Percentiles rank a stretch among this genome's conserved stretches.
These are phyloP conservation scores for Aelia acuminata DNA, from an alignment of 2,888 invertebrate genomes.

Conservation along the genomic window DNA sequence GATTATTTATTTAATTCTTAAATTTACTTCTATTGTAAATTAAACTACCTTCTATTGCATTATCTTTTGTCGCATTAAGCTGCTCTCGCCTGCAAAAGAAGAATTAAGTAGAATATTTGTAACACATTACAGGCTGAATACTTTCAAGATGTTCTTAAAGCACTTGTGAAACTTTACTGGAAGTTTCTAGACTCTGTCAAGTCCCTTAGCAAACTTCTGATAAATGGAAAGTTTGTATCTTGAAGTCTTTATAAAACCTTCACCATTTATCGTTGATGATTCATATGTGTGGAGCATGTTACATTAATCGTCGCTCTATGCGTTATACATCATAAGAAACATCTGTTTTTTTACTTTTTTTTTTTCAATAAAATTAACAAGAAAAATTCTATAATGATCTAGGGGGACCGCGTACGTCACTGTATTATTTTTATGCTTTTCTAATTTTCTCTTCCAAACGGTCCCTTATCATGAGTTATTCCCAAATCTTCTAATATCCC, in stretches of 20 bases:
- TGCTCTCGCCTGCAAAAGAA: neutral
- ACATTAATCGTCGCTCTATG: too few relatives aligned
- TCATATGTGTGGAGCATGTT: neutral
- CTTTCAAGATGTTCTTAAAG: slow-evolving; percentile 16
- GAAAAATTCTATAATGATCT: too few relatives aligned
- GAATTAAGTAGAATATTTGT: slow-evolving; percentile 3
- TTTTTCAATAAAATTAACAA: too few relatives aligned
- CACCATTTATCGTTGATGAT: neutral
- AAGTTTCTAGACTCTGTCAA: slow-evolving; percentile 30
- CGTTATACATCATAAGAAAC: too few relatives aligned
- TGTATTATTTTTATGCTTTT: too few relatives aligned
- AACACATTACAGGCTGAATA: slow-evolving; percentile 12
- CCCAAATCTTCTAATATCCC: too few relatives aligned
- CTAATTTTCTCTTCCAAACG: too few relatives aligned
- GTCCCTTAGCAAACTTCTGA: neutral
- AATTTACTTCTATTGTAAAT: too few relatives aligned
- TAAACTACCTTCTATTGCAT: too few relatives aligned
- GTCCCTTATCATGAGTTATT: too few relatives aligned
- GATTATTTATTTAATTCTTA: neutral
- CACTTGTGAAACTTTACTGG: neutral
- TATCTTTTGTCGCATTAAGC: neutral
- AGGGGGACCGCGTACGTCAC: too few relatives aligned
- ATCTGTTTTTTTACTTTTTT: too few relatives aligned
- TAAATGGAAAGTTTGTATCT: slow-evolving; percentile 33
- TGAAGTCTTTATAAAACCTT: slow-evolving; percentile 14